phyloP scores from a whole-genome alignment of 2,888 invertebrate species.

The Aquatica leii region DNA sequence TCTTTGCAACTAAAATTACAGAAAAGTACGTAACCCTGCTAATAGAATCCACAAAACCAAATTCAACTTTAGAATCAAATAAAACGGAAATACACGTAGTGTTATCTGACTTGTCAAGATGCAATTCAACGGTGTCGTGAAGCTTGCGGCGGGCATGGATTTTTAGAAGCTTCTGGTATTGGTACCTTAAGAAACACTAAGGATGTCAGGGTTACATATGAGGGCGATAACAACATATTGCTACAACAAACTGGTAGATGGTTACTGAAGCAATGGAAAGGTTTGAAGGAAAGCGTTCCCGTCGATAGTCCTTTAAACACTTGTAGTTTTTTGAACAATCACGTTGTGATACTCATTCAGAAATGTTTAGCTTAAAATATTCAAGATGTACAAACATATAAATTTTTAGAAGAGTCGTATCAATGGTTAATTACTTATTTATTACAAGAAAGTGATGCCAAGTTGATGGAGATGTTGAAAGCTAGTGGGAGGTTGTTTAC shows the following conservation, averaged over 20 bases:
- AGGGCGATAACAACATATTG: conserved; percentile 93
- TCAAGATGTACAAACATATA: conserved; percentile 53
- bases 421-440: conserved; percentile 87
- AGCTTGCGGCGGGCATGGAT: conserved; percentile 90
- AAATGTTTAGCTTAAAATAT: conserved; percentile 53
- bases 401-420: conserved; percentile 74
- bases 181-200: conserved; percentile 86
- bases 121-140: conserved; percentile 84
- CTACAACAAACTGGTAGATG: conserved; percentile 91
- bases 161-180: conserved; percentile 69
- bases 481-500: conserved; percentile 72
- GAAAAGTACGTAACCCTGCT: conserved; percentile 6
- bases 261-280: conserved; percentile 74
- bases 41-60: conserved; percentile 30
- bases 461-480: conserved; percentile 65
- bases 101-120: conserved; percentile 72
- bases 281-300: conserved; percentile 58
- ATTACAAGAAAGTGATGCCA: conserved; percentile 71
- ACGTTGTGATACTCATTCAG: conserved; percentile 61
- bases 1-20: conserved; percentile 72
- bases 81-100: conserved; percentile 76
- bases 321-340: conserved; percentile 70
- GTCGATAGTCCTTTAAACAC: conserved; percentile 76
- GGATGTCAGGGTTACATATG: conserved; percentile 91
- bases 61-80: conserved; percentile 64